Percentiles rank a stretch among this genome's conserved stretches.
Evolutionary conservation across 2,113 vertebrate species (phyloP).

Genomic region (Aleadryas rufinucha): DNA sequence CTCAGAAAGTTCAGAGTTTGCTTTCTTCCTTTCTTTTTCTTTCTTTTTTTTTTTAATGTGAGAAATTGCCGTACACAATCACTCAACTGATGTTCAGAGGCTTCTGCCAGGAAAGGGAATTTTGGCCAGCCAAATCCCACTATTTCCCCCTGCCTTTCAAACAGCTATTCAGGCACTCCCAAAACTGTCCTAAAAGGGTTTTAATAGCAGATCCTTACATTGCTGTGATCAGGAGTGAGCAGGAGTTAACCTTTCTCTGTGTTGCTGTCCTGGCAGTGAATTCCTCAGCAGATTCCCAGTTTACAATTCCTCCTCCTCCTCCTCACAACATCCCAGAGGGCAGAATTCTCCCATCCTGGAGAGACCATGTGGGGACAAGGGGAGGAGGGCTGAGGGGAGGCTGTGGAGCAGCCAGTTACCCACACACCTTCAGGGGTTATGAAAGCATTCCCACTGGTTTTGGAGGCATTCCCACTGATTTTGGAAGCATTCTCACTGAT

Average conservation of each 20-base stretch:
- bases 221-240: not conserved
- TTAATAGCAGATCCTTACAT: not conserved
- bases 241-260: not conserved
- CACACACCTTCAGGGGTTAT: not conserved
- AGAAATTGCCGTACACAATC: not conserved
- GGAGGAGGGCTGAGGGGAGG: not conserved
- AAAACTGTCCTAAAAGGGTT: not conserved
- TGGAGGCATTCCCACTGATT: not conserved
- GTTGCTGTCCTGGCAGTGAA: not conserved
- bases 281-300: not conserved
- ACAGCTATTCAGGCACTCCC: not conserved
- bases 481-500: not conserved
- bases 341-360: not conserved
- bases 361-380: accelerated
- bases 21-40: not conserved
- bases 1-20: not conserved
- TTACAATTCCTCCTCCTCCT: not conserved
- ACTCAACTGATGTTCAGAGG: not conserved
- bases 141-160: not conserved
- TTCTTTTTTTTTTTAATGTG: not conserved
- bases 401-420: not conserved
- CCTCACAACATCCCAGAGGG: not conserved
- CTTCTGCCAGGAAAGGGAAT: not conserved
- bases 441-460: not conserved
- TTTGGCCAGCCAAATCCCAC: not conserved